These are phyloP conservation scores for Nothoprocta perdicaria DNA, from an alignment of 2,113 vertebrate species.

Conservation along the genomic window DNA sequence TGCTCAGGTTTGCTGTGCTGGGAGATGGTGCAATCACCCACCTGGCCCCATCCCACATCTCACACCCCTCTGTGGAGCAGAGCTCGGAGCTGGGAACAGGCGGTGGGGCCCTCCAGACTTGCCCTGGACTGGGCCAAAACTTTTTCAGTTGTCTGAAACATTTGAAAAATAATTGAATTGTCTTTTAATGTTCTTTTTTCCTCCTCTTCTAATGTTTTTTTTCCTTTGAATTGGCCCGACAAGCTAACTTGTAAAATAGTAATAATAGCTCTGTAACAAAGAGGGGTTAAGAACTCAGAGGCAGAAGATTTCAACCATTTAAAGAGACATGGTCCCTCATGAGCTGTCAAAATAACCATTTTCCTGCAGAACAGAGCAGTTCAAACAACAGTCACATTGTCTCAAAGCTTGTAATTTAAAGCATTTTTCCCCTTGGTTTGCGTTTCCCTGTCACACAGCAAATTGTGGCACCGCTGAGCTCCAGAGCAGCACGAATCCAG, in stretches of 20 bases:
- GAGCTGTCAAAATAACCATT: background rate
- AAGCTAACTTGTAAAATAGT: too few species aligned
- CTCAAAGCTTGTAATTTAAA: background rate
- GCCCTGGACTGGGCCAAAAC: background rate
- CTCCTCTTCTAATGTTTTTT: background rate
- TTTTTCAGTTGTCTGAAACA: background rate
- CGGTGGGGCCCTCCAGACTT: accelerated
- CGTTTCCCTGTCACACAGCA: background rate
- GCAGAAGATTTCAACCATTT: background rate
- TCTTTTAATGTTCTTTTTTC: background rate
- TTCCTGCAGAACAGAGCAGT: background rate
- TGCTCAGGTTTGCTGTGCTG: background rate
- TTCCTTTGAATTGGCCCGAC: accelerated
- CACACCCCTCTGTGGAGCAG: background rate
- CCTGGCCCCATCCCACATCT: background rate
- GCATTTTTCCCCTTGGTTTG: background rate
- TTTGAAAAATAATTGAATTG: background rate
- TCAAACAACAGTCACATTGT: background rate
- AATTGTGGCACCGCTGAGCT: too few species aligned
- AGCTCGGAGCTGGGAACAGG: background rate
- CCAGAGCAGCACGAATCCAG: accelerated
- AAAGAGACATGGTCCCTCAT: background rate
- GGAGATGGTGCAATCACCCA: background rate
- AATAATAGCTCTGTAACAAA: background rate
- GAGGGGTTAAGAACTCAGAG: background rate